Conservation (phyloP, 2,797 vertebrate species). For the Pelobates cultripes region DNA sequence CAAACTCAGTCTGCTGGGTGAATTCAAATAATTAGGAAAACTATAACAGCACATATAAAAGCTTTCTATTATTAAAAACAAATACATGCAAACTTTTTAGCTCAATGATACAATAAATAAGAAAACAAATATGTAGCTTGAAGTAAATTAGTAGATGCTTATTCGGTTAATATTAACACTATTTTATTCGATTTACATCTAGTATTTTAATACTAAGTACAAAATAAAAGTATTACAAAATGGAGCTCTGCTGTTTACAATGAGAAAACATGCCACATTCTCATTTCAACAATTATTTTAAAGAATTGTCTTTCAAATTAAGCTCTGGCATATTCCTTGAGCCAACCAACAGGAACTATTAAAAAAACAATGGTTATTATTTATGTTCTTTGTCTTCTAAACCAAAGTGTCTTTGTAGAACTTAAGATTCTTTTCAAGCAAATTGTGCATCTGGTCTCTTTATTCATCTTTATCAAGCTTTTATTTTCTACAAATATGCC, state of each 20-base stretch:
- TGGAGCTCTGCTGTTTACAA: not conserved
- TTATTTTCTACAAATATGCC: constrained; percentile 17
- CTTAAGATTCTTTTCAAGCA: constrained; percentile 8
- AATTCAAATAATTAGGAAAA: too few relatives aligned
- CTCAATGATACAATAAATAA: too few relatives aligned
- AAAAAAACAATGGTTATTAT: constrained; percentile 16
- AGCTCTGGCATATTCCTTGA: constrained; percentile 14
- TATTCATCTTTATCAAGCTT: constrained; percentile 25
- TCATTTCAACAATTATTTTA: constrained; percentile 12
- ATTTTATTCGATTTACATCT: too few relatives aligned
- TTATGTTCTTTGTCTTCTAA: constrained; percentile 13
- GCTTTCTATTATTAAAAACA: too few relatives aligned
- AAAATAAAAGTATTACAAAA: too few relatives aligned
- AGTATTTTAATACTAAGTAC: too few relatives aligned
- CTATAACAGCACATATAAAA: too few relatives aligned
- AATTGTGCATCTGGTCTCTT: constrained; percentile 28
- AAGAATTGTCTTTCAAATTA: constrained; percentile 15
- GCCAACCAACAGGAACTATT: constrained; percentile 10
- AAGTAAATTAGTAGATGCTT: too few relatives aligned
- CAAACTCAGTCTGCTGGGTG: too few relatives aligned
- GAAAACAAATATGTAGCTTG: too few relatives aligned
- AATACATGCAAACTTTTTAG: too few relatives aligned
- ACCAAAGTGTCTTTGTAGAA: constrained; percentile 33
- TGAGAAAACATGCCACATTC: not conserved
- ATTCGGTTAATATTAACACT: too few relatives aligned